These are phyloP conservation scores for Beroe ovata DNA, from an alignment of 37 sponge, comb jelly and placozoan genomes.

Conservation along the genomic window DNA sequence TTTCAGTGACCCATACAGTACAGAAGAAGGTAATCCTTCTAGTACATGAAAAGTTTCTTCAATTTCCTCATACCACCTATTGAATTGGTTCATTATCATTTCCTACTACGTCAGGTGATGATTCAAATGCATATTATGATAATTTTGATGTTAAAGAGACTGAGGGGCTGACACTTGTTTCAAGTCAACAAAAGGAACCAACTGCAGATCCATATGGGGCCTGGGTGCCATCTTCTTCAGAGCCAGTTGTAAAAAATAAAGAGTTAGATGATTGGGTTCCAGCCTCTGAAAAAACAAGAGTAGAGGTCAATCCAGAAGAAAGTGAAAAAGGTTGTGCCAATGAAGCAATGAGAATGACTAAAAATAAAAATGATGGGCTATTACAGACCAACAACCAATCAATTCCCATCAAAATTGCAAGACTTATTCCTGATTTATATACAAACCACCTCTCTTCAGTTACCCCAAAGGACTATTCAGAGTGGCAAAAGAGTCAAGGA, in stretches of 20 bases:
- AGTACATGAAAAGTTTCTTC: too few species aligned
- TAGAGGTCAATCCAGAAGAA: background rate
- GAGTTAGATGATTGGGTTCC: slow-evolving; percentile 54
- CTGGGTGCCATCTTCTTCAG: slow-evolving; percentile 6
- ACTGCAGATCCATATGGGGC: background rate
- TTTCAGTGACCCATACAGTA: background rate
- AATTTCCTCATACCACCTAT: too few species aligned
- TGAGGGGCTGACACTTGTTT: background rate
- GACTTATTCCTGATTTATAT: too few species aligned
- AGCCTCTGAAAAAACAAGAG: background rate
- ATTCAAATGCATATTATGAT: too few species aligned
- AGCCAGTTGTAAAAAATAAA: slow-evolving; percentile 18
- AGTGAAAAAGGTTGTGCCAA: slow-evolving; percentile 1
- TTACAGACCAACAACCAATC: too few species aligned
- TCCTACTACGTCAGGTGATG: too few species aligned
- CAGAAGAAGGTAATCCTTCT: too few species aligned
- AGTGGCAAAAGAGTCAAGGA: background rate
- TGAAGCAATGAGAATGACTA: too few species aligned
- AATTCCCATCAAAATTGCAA: too few species aligned
- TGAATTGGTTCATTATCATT: too few species aligned
- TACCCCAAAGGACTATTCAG: background rate
- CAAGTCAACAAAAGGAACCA: background rate
- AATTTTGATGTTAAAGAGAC: background rate
- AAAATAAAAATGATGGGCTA: too few species aligned
- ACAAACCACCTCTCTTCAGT: too few species aligned